phyloP scores from a whole-genome alignment of 1,140 invertebrate species.

The Pseudachorutes palmiensis region DNA sequence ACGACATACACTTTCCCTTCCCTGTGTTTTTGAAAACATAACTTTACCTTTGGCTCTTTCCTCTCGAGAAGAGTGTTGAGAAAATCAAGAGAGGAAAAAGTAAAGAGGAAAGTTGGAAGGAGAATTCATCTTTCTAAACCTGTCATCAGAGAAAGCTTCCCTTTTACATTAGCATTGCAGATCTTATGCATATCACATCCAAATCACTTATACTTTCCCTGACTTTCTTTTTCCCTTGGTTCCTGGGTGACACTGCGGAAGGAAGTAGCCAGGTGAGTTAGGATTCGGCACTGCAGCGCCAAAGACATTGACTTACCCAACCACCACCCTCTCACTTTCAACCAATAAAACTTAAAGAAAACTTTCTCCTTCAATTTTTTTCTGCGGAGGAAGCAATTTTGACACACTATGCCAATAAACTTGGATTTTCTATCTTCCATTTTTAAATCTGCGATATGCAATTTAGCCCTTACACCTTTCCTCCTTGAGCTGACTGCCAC shows the following conservation, averaged over 20 bases:
- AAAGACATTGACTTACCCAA: no score
- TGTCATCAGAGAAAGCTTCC: conserved; percentile 29
- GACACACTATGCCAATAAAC: neutral
- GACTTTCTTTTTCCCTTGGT: neutral
- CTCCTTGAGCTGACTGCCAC: neutral
- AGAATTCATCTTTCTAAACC: conserved; percentile 34
- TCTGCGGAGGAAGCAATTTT: neutral
- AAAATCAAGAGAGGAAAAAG: conserved; percentile 4
- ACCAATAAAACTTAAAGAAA: neutral
- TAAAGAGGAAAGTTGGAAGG: conserved; percentile 18
- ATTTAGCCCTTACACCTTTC: neutral
- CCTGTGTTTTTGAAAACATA: conserved; percentile 3
- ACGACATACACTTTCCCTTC: neutral
- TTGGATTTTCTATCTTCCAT: neutral
- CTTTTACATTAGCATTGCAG: conserved; percentile 30
- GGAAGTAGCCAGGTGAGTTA: neutral
- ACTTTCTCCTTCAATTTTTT: neutral
- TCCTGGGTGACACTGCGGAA: no score
- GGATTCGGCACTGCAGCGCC: no score
- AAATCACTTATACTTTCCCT: conserved; percentile 25
- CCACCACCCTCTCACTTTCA: no score
- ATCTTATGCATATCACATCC: conserved; percentile 26
- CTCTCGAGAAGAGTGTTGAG: neutral
- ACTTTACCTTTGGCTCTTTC: conserved; percentile 1
- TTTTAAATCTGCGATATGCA: neutral